phyloP scores from a whole-genome alignment of 1,140 invertebrate species.

The Helicoverpa armigera region DNA sequence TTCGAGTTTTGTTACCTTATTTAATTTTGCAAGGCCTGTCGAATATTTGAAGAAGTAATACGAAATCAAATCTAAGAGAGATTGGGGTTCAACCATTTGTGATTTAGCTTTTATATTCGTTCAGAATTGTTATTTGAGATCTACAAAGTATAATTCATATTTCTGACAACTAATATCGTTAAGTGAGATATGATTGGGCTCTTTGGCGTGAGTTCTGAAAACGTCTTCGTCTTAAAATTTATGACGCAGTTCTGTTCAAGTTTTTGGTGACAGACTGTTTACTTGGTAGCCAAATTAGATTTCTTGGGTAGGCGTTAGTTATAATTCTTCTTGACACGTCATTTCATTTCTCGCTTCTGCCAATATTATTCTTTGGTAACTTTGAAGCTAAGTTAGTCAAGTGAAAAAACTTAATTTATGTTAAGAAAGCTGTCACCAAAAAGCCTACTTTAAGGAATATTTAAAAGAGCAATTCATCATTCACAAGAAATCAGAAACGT shows the following conservation, averaged over 20 bases:
- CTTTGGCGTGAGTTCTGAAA: constrained; percentile 18
- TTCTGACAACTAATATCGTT: constrained; percentile 37
- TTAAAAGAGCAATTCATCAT: neutral
- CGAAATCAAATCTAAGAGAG: constrained; percentile 46
- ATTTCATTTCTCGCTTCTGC: constrained; percentile 1
- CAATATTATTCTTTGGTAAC: too few species aligned
- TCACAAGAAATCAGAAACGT: neutral
- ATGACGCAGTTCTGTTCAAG: neutral
- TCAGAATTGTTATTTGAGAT: constrained; percentile 30
- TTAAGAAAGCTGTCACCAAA: too few species aligned
- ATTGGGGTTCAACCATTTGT: constrained; percentile 39
- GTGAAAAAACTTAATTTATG: too few species aligned
- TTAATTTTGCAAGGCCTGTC: constrained; percentile 26
- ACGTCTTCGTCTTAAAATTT: constrained; percentile 8
- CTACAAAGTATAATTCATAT: constrained; percentile 29
- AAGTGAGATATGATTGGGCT: constrained; percentile 25
- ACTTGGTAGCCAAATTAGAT: constrained; percentile 10
- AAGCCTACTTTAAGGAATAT: neutral
- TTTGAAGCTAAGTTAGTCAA: too few species aligned
- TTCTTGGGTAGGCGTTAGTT: neutral
- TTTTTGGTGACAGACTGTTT: constrained; percentile 19
- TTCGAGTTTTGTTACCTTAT: constrained; percentile 15
- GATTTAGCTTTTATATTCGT: constrained; percentile 14
- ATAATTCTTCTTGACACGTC: neutral
- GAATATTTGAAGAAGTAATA: constrained; percentile 45